Percentiles rank a stretch among this genome's conserved stretches.
phyloP scores from a whole-genome alignment of 2,888 invertebrate species.

The Gari tellinella region DNA sequence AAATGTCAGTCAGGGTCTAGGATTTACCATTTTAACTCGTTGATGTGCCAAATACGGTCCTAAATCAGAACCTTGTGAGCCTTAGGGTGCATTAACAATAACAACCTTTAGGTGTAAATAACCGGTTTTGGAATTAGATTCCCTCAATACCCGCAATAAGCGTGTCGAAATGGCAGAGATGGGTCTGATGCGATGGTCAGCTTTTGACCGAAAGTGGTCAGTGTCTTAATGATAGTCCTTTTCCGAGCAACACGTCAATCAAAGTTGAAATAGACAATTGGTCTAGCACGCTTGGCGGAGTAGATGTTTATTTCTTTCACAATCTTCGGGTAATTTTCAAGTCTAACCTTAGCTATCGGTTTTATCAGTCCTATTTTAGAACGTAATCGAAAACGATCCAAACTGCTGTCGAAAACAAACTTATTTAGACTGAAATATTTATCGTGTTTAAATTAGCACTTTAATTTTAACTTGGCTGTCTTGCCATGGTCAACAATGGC shows the following conservation, averaged over 20 bases:
- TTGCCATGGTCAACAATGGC: constrained; percentile 57
- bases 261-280: no score
- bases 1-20: constrained; percentile 39
- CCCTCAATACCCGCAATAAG: constrained; percentile 47
- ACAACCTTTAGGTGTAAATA: constrained; percentile 57
- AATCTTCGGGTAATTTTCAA: no score
- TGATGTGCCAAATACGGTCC: constrained; percentile 52
- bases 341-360: no score
- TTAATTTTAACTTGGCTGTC: constrained; percentile 48
- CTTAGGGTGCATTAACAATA: constrained; percentile 45
- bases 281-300: no score
- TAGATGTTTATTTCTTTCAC: no score
- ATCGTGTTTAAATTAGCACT: constrained; percentile 63
- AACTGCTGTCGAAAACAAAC: constrained; percentile 1
- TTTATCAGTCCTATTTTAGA: no score
- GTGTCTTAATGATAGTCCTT: constrained; percentile 22
- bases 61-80: constrained; percentile 30
- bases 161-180: constrained; percentile 61
- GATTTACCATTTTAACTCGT: constrained; percentile 44
- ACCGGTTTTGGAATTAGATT: constrained; percentile 49
- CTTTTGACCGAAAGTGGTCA: constrained; percentile 41
- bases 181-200: constrained; percentile 38
- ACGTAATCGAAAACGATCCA: no score
- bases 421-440: constrained; percentile 58
- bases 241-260: no score